Evolutionary conservation across 2,888 invertebrate species (phyloP).

Genomic region (Odontocerum albicorne): DNA sequence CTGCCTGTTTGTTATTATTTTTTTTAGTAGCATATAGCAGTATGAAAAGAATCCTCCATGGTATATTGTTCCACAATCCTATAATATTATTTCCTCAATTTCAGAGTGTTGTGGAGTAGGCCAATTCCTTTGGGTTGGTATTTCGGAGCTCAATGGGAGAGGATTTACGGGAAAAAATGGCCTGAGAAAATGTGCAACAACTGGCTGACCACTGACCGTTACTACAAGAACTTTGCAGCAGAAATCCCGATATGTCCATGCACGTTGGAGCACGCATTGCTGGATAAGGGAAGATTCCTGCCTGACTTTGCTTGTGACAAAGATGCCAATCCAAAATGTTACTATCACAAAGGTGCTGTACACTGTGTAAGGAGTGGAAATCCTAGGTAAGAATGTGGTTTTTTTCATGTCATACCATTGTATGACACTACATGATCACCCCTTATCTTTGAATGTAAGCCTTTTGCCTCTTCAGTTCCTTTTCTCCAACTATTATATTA

Average conservation of each 20-base stretch:
- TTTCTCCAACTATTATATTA: neutral
- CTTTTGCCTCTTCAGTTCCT: too few species aligned
- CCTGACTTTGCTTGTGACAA: constrained; percentile 91
- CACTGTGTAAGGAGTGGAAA: constrained; percentile 93
- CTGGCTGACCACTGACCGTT: constrained; percentile 86
- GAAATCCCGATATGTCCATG: constrained; percentile 90
- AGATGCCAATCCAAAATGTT: constrained; percentile 86
- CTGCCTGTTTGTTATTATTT: neutral
- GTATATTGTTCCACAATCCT: too few species aligned
- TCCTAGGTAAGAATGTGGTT: constrained; percentile 84
- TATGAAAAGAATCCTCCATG: too few species aligned
- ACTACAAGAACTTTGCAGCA: constrained; percentile 81
- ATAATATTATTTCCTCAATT: too few species aligned
- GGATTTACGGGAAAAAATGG: constrained; percentile 79
- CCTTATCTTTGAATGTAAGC: too few species aligned
- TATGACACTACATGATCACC: too few species aligned
- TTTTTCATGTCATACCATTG: too few species aligned
- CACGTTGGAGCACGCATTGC: constrained; percentile 83
- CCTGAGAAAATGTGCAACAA: constrained; percentile 80
- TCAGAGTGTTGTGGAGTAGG: constrained; percentile 80
- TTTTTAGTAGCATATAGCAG: too few species aligned
- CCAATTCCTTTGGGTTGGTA: constrained; percentile 95
- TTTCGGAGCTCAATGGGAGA: constrained; percentile 87
- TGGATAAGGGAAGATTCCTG: constrained; percentile 90
- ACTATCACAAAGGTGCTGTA: constrained; percentile 84